phyloP scores from a whole-genome alignment of 2,888 invertebrate genomes.

The Ophion obscuratus region DNA sequence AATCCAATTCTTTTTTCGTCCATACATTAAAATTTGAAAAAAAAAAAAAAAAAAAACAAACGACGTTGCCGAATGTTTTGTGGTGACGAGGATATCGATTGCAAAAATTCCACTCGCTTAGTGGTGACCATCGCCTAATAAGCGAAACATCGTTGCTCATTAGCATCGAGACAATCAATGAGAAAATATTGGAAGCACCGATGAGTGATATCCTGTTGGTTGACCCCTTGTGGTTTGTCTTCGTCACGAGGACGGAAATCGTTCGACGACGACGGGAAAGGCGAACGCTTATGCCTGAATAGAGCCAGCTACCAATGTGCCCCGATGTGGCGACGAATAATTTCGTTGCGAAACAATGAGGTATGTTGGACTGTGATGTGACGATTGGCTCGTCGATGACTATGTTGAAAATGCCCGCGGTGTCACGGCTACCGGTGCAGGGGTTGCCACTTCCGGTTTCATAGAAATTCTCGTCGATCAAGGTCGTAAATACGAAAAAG shows the following conservation, averaged over 20 bases:
- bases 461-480: conserved; percentile 53
- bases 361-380: conserved; percentile 7
- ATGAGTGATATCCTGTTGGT: conserved; percentile 81
- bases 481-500: conserved; percentile 36
- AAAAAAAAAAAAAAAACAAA: not conserved
- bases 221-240: conserved; percentile 75
- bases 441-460: conserved; percentile 60
- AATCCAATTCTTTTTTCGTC: not conserved
- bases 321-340: conserved; percentile 61
- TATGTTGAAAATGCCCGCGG: conserved; percentile 65
- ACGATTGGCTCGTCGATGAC: conserved; percentile 50
- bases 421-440: conserved; percentile 79
- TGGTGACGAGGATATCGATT: conserved; percentile 5
- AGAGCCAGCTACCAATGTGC: conserved; percentile 48
- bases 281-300: conserved; percentile 66
- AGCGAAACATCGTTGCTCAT: conserved; percentile 69
- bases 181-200: conserved; percentile 78
- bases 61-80: not conserved
- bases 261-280: conserved; percentile 76
- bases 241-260: conserved; percentile 78
- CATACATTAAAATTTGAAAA: not conserved
- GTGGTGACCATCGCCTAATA: conserved; percentile 28
- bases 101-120: conserved; percentile 37
- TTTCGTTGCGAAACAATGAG: conserved; percentile 69
- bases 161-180: conserved; percentile 83